Conservation (phyloP, 2,888 invertebrate genomes). For the Cryptus viduatorius region DNA sequence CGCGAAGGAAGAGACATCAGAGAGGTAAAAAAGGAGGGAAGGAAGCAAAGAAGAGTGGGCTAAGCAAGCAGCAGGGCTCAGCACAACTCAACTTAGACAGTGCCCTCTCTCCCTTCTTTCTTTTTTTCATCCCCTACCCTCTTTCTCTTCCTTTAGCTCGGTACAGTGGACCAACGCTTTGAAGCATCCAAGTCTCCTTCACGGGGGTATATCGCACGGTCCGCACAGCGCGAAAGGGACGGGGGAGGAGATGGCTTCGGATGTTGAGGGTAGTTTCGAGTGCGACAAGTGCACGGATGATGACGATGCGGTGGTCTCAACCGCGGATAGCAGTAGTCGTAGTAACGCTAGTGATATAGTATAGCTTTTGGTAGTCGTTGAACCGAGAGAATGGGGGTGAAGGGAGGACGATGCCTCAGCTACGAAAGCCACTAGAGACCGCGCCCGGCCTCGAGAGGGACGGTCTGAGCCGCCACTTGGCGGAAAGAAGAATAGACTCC, state of each 20-base stretch:
- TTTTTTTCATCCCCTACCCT: not conserved
- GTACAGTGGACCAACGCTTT: slow-evolving; percentile 50
- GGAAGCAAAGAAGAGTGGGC: slow-evolving; percentile 47
- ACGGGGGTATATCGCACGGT: slow-evolving; percentile 30
- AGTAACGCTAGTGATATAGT: slow-evolving; percentile 44
- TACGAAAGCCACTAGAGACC: slow-evolving; percentile 71
- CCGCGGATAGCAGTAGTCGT: slow-evolving; percentile 21
- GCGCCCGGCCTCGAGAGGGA: slow-evolving; percentile 68
- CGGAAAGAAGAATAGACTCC: slow-evolving; percentile 74
- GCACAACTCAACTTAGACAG: slow-evolving; percentile 60
- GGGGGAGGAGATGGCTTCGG: slow-evolving; percentile 16
- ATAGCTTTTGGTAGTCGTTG: slow-evolving; percentile 38
- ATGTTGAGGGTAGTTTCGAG: slow-evolving; percentile 58
- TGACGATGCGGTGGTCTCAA: slow-evolving; percentile 51
- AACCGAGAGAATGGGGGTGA: slow-evolving; percentile 35
- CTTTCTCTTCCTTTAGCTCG: slow-evolving; percentile 29
- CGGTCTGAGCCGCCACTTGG: slow-evolving; percentile 75
- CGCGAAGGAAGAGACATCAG: slow-evolving; percentile 41
- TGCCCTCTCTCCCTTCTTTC: slow-evolving; percentile 32
- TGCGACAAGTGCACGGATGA: slow-evolving; percentile 66
- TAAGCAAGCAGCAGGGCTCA: slow-evolving; percentile 55
- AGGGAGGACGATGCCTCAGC: slow-evolving; percentile 44
- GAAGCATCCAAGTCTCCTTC: slow-evolving; percentile 38
- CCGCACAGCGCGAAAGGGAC: slow-evolving; percentile 16
- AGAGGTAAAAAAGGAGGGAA: slow-evolving; percentile 40